A percentile compares a stretch with the other conserved stretches of the same genome.
These are phyloP conservation scores for Potamarius usumacintae DNA, from an alignment of 2,113 vertebrate genomes.

Conservation along the genomic window DNA sequence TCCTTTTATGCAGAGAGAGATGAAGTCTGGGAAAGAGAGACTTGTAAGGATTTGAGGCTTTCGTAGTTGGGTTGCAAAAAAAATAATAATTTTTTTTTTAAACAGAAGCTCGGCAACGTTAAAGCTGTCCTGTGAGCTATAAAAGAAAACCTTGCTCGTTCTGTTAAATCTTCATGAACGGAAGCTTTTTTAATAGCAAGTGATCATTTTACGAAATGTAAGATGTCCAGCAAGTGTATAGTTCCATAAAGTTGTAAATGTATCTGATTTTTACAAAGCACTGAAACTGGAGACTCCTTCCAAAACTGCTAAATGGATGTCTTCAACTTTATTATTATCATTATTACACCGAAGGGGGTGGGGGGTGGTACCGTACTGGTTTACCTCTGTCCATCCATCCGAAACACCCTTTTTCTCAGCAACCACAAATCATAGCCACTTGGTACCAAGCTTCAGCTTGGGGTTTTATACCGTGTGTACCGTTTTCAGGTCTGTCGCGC, in stretches of 20 bases:
- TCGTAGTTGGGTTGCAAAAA: neutral
- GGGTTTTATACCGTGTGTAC: too few relatives aligned
- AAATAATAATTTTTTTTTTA: neutral
- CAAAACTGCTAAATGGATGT: too few relatives aligned
- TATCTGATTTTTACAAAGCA: neutral
- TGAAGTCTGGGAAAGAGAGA: neutral
- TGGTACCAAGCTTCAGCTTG: too few relatives aligned
- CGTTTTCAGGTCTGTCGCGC: too few relatives aligned
- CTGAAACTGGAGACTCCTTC: neutral
- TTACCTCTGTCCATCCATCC: too few relatives aligned
- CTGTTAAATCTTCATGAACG: neutral
- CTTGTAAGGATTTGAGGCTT: neutral
- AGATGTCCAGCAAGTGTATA: neutral
- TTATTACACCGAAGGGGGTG: too few relatives aligned
- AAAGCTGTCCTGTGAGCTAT: neutral
- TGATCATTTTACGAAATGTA: neutral
- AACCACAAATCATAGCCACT: too few relatives aligned
- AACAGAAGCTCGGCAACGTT: neutral
- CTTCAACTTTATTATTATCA: too few relatives aligned
- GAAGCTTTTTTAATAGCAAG: neutral
- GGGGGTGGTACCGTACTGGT: too few relatives aligned
- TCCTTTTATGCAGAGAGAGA: neutral
- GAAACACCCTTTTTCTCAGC: too few relatives aligned
- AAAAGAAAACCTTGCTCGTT: neutral
- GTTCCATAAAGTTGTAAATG: neutral